These are phyloP conservation scores for Forbesichthys agassizii DNA, from an alignment of 2,113 vertebrate species.

Conservation along the genomic window DNA sequence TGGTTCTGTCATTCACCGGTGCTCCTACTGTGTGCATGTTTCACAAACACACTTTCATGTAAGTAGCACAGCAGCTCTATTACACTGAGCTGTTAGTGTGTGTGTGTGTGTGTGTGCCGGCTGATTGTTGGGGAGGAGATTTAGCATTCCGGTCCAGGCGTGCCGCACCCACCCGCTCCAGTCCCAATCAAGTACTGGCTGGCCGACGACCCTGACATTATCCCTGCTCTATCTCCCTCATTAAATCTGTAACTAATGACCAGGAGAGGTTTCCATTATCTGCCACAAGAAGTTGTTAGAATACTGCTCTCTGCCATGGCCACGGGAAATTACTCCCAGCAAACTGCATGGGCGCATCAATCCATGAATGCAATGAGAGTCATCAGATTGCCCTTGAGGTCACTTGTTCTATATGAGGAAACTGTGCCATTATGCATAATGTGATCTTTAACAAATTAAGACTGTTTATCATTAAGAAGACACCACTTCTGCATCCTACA, in stretches of 20 bases:
- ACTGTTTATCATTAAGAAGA: constrained; percentile 3
- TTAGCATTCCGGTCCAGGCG: constrained; percentile 30
- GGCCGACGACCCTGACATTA: constrained; percentile 40
- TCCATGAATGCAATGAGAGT: background rate
- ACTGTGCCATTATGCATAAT: constrained; percentile 16
- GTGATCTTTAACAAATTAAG: background rate
- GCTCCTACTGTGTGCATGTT: background rate
- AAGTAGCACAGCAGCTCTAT: constrained; percentile 1
- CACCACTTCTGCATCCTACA: constrained; percentile 31
- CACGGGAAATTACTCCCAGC: background rate
- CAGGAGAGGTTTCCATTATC: constrained; percentile 36
- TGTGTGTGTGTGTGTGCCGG: background rate
- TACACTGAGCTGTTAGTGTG: background rate
- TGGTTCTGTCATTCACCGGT: background rate
- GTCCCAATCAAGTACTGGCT: constrained; percentile 2
- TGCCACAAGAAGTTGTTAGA: constrained; percentile 29
- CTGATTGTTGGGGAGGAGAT: constrained; percentile 1
- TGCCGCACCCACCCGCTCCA: background rate
- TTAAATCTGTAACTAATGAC: constrained; percentile 44
- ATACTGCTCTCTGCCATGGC: constrained; percentile 6
- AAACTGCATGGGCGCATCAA: background rate
- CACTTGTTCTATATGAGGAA: constrained; percentile 8
- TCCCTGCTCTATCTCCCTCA: constrained; percentile 25
- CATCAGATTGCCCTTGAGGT: background rate
- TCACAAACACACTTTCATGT: background rate